Evolutionary conservation across 2,113 vertebrate genomes (phyloP).

Genomic region (Steatornis caripensis): DNA sequence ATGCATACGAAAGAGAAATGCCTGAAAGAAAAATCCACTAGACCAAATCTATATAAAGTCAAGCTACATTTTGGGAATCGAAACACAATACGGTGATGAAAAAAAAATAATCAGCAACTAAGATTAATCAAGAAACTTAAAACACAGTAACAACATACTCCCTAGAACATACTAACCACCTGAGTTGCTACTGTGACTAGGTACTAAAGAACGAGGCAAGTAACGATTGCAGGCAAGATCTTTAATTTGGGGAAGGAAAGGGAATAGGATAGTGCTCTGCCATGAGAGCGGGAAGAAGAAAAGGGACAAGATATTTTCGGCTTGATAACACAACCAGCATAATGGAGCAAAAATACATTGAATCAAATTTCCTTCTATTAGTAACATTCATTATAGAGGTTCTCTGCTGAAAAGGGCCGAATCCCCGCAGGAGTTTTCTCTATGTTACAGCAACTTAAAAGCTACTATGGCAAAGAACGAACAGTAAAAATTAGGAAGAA

Average conservation of each 20-base stretch:
- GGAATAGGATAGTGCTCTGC: neutral
- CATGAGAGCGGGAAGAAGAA: neutral
- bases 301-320: neutral
- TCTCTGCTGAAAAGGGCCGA: neutral
- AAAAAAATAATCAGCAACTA: neutral
- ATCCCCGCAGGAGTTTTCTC: neutral
- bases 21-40: neutral
- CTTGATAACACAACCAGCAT: conserved; percentile 46
- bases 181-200: conserved; percentile 14
- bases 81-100: neutral
- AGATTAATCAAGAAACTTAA: conserved; percentile 33
- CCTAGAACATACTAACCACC: conserved; percentile 37
- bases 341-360: conserved; percentile 29
- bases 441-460: conserved; percentile 25
- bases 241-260: neutral
- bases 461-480: conserved; percentile 38
- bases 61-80: neutral
- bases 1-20: neutral
- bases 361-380: conserved; percentile 55
- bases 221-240: neutral
- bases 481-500: neutral
- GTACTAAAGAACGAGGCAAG: neutral
- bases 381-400: conserved; percentile 40
- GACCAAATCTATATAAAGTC: neutral
- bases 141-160: conserved; percentile 2